Conservation (phyloP, 2,888 invertebrate species). For the Tipula confusa region DNA sequence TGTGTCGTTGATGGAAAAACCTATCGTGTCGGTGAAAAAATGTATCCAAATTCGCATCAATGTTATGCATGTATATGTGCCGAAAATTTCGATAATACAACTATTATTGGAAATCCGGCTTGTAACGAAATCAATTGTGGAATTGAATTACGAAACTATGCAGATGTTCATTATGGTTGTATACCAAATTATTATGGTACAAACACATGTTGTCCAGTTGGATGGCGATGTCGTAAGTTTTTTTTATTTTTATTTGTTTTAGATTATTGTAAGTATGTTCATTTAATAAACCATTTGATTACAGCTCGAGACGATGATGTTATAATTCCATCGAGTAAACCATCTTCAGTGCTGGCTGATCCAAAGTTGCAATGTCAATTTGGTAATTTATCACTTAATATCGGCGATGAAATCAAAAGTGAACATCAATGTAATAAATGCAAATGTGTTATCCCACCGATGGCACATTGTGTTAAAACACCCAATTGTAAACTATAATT, state of each 20-base stretch:
- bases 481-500: neutral
- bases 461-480: constrained; percentile 47
- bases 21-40: constrained; percentile 52
- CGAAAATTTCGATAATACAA: constrained; percentile 33
- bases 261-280: neutral
- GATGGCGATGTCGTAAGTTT: constrained; percentile 37
- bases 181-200: constrained; percentile 37
- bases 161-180: constrained; percentile 35
- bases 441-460: constrained; percentile 51
- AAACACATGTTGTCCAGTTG: constrained; percentile 38
- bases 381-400: constrained; percentile 49
- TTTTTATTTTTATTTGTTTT: neutral
- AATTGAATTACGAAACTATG: constrained; percentile 35
- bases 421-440: constrained; percentile 50
- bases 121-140: constrained; percentile 37
- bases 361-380: constrained; percentile 45
- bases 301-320: neutral
- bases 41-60: constrained; percentile 49
- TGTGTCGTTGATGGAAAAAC: constrained; percentile 52
- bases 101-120: constrained; percentile 35
- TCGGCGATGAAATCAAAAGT: constrained; percentile 51
- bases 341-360: neutral
- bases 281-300: neutral
- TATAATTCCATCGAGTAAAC: neutral
- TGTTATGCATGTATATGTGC: constrained; percentile 36